These are phyloP conservation scores for Perca flavescens DNA, from an alignment of 2,113 vertebrate genomes.

Conservation along the genomic window DNA sequence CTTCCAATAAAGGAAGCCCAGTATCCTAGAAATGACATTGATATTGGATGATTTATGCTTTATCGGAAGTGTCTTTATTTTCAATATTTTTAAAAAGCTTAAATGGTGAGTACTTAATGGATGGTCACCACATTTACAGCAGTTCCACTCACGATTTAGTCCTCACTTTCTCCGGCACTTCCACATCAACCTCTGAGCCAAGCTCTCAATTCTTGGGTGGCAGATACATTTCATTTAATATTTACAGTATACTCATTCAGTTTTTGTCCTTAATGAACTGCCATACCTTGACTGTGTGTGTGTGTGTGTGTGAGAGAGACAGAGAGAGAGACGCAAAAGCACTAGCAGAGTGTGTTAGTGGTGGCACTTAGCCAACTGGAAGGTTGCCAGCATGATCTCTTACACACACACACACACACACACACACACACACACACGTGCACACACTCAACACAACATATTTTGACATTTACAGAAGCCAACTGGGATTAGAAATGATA, in stretches of 20 bases:
- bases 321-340: not conserved
- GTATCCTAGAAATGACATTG: not conserved
- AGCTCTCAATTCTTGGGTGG: not conserved
- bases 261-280: not conserved
- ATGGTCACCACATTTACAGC: not conserved
- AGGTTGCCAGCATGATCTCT: conserved; percentile 58
- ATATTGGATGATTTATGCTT: not conserved
- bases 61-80: not conserved
- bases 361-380: conserved; percentile 73
- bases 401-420: conserved; percentile 1
- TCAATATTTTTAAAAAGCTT: not conserved
- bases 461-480: conserved; percentile 2
- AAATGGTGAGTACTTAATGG: not conserved
- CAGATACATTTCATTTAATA: not conserved
- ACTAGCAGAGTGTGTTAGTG: conserved; percentile 16
- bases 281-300: not conserved
- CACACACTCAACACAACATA: too few species aligned
- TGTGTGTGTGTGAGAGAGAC: not conserved
- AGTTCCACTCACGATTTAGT: not conserved
- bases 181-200: not conserved
- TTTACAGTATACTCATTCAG: not conserved
- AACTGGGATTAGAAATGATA: not conserved
- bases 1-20: not conserved
- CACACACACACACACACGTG: not conserved
- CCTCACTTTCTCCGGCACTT: not conserved